Base-by-base conservation (phyloP, 2,113 vertebrate genomes). In the Misgurnus mizolepis region DNA sequence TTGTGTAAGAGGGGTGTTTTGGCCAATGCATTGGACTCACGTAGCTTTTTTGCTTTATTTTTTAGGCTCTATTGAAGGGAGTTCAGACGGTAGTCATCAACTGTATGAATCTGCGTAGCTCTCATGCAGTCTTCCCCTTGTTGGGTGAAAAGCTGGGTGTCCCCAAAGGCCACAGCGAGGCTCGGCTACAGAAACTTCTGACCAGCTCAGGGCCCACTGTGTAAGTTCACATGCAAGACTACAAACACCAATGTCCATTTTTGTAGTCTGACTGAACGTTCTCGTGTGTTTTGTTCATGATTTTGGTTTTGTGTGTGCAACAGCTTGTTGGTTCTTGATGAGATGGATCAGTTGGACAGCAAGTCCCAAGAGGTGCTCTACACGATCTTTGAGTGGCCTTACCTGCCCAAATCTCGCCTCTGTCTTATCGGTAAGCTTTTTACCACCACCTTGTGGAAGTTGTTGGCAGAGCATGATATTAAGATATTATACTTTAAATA, bases 321-420 rank as follows among this genome's bases (percentile, higher is more conserved):
- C 86, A 99, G 98, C 0, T 88, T 99, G 10, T 84, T 99, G 83
- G 95, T 98, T 67, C 85, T 99, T 88, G 98, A 99, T 5, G 98
- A 99, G 84, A 94, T 99, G 95, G 97, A 99, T 81, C 98, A 98
- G 88, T 91, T 99, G 90, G 96, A 99, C 88, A 98, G 95, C 82
- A 97, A 93, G 83, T 91, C 94, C 4, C 98, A 99, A 85, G 97
- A 99, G 0, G 96, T 99, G 39, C 93, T 99, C 2, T 99, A 99
- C 90, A 98, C 95, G 1, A 91, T 99, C 49, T 99, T 99, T 22
- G 98, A 98, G 60, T 99, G 97, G 97, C 95, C 97, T 0, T 91
- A 85, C 86, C 91, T 99, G 27, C 88, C 88, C 0, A 61, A 71
- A 67, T 99, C 98, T 34, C 94, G 95, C 17, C 87, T 99, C 0